A percentile compares a stretch with the other conserved stretches of the same genome.
Conservation (phyloP, 2,888 invertebrate species). For the Dynastes tityus region DNA sequence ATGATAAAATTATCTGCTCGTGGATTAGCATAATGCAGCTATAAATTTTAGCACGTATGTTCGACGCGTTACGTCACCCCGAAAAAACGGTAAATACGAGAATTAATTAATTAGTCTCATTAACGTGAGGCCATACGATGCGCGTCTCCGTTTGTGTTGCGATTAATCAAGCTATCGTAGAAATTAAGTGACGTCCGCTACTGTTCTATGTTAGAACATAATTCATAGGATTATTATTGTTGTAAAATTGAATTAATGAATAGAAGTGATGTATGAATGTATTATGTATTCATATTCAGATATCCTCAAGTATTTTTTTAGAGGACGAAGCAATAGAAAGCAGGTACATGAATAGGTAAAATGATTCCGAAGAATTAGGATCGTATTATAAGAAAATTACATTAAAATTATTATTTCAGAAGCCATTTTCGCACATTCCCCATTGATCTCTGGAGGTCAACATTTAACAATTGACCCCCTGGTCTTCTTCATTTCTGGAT, state of each 20-base stretch:
- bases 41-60: conserved; percentile 7
- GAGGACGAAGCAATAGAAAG: too few relatives aligned
- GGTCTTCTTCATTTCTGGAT: too few relatives aligned
- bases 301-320: too few relatives aligned
- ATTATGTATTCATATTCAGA: too few relatives aligned
- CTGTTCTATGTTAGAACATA: background rate
- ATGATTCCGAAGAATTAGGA: too few relatives aligned
- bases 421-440: too few relatives aligned
- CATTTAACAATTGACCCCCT: too few relatives aligned
- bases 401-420: too few relatives aligned
- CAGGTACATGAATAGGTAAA: too few relatives aligned
- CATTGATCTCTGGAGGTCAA: too few relatives aligned
- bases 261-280: background rate
- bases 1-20: background rate
- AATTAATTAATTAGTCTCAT: conserved; percentile 34
- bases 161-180: conserved; percentile 21
- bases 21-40: conserved; percentile 24
- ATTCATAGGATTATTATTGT: background rate
- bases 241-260: background rate
- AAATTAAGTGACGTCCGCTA: background rate
- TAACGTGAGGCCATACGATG: conserved; percentile 29
- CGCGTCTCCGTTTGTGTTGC: conserved; percentile 13
- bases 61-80: conserved; percentile 28
- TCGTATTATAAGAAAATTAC: too few relatives aligned
- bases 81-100: conserved; percentile 19